These are phyloP conservation scores for Polydesmus complanatus DNA, from an alignment of 2,888 invertebrate species.

Conservation along the genomic window DNA sequence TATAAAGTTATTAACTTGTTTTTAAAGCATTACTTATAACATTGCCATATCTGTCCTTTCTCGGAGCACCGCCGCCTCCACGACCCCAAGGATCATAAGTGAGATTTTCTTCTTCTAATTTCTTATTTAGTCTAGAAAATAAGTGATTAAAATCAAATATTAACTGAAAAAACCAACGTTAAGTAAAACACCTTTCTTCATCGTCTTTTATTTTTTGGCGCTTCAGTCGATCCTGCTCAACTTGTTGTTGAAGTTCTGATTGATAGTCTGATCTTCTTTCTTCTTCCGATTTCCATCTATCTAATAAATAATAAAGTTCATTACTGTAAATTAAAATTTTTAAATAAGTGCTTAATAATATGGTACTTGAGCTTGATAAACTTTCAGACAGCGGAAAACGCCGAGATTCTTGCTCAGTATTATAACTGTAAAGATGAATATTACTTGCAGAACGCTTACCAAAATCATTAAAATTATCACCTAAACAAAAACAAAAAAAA, in stretches of 20 bases:
- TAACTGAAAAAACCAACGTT: not conserved
- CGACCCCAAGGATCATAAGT: conserved; percentile 16
- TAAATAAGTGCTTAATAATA: too few relatives aligned
- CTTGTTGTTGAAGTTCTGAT: conserved; percentile 4
- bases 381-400: not conserved
- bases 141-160: not conserved
- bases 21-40: conserved; percentile 10
- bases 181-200: not conserved
- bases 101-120: conserved; percentile 11
- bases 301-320: not conserved
- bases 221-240: conserved; percentile 2
- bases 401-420: not conserved
- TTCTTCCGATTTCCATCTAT: not conserved
- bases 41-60: conserved; percentile 10
- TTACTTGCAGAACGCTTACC: not conserved
- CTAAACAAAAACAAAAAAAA: too few relatives aligned
- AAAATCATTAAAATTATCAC: not conserved
- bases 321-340: not conserved
- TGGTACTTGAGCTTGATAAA: too few relatives aligned
- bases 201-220: conserved; percentile 9
- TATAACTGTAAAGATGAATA: not conserved
- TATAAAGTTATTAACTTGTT: not conserved
- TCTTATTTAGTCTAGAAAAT: conserved; percentile 2
- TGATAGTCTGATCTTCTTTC: conserved; percentile 3
- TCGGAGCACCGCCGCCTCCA: conserved; percentile 15